phyloP scores from a whole-genome alignment of 2,113 vertebrate species.

The Saccopteryx bilineata region DNA sequence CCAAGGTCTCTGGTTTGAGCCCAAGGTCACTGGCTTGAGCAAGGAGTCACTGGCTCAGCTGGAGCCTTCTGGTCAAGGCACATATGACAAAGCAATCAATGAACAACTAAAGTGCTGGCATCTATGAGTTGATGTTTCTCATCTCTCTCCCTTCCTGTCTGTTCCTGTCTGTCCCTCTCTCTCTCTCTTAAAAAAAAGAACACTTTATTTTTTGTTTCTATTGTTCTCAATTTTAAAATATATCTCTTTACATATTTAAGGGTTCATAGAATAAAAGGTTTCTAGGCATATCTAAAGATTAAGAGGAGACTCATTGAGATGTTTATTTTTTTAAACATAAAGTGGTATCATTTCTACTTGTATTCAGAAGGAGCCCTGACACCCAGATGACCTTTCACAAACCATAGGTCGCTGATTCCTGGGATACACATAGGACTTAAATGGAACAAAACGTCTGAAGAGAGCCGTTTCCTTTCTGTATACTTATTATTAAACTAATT shows the following conservation, averaged over 20 bases:
- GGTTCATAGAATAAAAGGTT: not conserved
- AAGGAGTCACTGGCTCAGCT: too few species aligned
- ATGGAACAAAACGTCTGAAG: not conserved
- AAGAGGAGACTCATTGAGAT: slow-evolving; percentile 5
- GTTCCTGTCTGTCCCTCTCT: too few species aligned
- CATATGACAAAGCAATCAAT: too few species aligned
- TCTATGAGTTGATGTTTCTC: too few species aligned
- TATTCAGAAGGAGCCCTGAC: slow-evolving; percentile 32
- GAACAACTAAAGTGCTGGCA: too few species aligned
- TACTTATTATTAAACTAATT: not conserved
- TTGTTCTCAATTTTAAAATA: slow-evolving; percentile 60
- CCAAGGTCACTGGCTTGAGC: too few species aligned
- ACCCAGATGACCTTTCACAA: slow-evolving; percentile 44
- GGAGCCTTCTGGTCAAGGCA: too few species aligned
- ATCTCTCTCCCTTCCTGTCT: too few species aligned
- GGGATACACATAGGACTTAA: not conserved
- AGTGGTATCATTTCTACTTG: not conserved
- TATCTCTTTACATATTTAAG: not conserved
- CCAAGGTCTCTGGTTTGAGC: too few species aligned
- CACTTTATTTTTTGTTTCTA: slow-evolving; percentile 64
- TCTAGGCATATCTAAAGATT: slow-evolving; percentile 23
- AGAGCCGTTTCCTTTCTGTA: not conserved
- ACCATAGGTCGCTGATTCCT: not conserved
- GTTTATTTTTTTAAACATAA: too few species aligned
- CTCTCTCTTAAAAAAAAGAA: too few species aligned